A percentile compares a stretch with the other conserved stretches of the same genome.
Evolutionary conservation across 2,888 invertebrate genomes (phyloP).

Genomic region (Ecliptopera silaceata): DNA sequence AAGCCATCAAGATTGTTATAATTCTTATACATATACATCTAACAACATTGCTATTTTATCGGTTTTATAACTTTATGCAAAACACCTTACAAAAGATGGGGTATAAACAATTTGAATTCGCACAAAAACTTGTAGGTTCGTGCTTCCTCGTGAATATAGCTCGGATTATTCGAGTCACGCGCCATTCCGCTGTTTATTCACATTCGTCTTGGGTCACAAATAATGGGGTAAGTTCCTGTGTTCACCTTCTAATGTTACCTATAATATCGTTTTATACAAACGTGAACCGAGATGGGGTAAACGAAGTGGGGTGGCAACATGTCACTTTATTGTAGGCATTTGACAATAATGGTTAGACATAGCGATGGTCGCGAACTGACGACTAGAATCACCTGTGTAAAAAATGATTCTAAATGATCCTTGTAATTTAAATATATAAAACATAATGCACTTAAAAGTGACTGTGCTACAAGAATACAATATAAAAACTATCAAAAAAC

Average conservation of each 20-base stretch:
- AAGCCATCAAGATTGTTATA: too few relatives aligned
- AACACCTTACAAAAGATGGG: conserved; percentile 53
- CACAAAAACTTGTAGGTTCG: conserved; percentile 57
- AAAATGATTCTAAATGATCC: too few relatives aligned
- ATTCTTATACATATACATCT: too few relatives aligned
- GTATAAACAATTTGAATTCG: conserved; percentile 58
- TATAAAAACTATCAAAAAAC: too few relatives aligned
- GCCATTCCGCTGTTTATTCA: conserved; percentile 67
- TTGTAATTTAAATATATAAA: too few relatives aligned
- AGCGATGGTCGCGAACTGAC: too few relatives aligned
- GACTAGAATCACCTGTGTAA: too few relatives aligned
- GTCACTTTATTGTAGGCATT: too few relatives aligned
- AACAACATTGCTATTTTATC: not conserved
- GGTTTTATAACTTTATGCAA: conserved; percentile 2
- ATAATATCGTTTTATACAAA: conserved; percentile 14
- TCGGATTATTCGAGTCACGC: conserved; percentile 73
- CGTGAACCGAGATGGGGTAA: not conserved
- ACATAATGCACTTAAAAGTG: too few relatives aligned
- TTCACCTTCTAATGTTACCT: conserved; percentile 46
- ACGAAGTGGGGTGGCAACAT: too few relatives aligned
- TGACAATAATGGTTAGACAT: too few relatives aligned
- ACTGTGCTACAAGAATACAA: too few relatives aligned
- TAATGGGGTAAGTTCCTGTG: conserved; percentile 65
- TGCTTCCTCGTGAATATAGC: conserved; percentile 52
- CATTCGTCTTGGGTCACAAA: conserved; percentile 68